Percentiles rank a stretch among this genome's conserved stretches.
Conservation (phyloP, 1,140 invertebrate species). For the Saccostrea echinata region DNA sequence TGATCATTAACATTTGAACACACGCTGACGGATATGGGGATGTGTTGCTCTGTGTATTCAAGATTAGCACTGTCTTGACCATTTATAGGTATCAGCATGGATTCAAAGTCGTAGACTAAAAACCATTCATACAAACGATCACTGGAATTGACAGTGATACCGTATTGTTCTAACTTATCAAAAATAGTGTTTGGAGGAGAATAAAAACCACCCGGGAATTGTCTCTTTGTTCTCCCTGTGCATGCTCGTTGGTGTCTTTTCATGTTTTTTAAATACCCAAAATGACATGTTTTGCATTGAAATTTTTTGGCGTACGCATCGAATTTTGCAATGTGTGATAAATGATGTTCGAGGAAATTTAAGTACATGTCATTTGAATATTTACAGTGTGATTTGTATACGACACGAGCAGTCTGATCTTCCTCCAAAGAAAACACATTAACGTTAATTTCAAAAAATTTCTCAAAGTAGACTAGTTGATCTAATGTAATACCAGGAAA, state of each 20-base stretch:
- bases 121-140: slow-evolving; percentile 17
- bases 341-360: not conserved
- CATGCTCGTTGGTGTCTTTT: slow-evolving; percentile 2
- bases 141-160: not conserved
- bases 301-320: not conserved
- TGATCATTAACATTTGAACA: slow-evolving; percentile 46
- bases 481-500: slow-evolving; percentile 8
- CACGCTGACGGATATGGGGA: slow-evolving; percentile 45
- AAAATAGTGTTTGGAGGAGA: not conserved
- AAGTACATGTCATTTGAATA: slow-evolving; percentile 10
- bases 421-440: not conserved
- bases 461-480: not conserved
- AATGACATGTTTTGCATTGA: slow-evolving; percentile 37
- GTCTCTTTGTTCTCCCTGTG: not conserved
- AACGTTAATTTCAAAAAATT: not conserved
- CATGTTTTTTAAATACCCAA: not conserved
- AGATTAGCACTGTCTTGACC: not conserved
- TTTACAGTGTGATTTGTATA: slow-evolving; percentile 9
- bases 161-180: slow-evolving; percentile 28
- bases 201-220: slow-evolving; percentile 46
- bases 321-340: not conserved
- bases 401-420: not conserved
- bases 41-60: slow-evolving; percentile 16
- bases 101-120: slow-evolving; percentile 46
- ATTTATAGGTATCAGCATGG: slow-evolving; percentile 1